phyloP scores from a whole-genome alignment of 2,888 invertebrate genomes.

The Phytoseiulus persimilis region DNA sequence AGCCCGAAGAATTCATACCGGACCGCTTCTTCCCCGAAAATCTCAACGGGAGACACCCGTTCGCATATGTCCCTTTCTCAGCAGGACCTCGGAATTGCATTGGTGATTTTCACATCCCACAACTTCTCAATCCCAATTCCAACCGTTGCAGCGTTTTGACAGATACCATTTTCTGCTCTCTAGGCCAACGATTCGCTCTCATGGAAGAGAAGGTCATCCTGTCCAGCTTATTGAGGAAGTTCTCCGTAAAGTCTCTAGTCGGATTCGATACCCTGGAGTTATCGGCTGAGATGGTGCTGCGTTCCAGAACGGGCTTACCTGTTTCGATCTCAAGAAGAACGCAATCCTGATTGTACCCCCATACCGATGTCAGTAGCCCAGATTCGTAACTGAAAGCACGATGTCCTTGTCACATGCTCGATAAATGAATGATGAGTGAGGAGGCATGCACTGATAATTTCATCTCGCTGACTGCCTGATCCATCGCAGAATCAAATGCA shows the following conservation, averaged over 20 bases:
- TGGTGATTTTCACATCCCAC: conserved; percentile 41
- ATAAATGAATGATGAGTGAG: no score
- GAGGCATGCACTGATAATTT: no score
- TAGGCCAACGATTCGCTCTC: conserved; percentile 52
- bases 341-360: neutral
- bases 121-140: no score
- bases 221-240: conserved; percentile 49
- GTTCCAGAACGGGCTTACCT: conserved; percentile 49
- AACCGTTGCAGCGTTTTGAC: no score
- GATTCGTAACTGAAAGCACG: no score
- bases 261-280: conserved; percentile 48
- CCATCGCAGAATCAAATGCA: no score
- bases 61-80: conserved; percentile 45
- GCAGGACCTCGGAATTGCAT: conserved; percentile 46
- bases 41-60: conserved; percentile 44
- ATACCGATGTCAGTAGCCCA: neutral
- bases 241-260: conserved; percentile 48
- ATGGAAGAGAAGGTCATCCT: conserved; percentile 50
- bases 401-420: no score
- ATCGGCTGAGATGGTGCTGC: conserved; percentile 49
- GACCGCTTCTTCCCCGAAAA: conserved; percentile 47
- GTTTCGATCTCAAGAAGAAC: conserved; percentile 46
- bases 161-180: no score
- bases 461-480: no score
- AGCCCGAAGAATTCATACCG: conserved; percentile 51